Evolutionary conservation across 2,888 invertebrate genomes (phyloP), one percentile per base, ranked within the genome.

Genomic region (Podotricha telesiphe): DNA sequence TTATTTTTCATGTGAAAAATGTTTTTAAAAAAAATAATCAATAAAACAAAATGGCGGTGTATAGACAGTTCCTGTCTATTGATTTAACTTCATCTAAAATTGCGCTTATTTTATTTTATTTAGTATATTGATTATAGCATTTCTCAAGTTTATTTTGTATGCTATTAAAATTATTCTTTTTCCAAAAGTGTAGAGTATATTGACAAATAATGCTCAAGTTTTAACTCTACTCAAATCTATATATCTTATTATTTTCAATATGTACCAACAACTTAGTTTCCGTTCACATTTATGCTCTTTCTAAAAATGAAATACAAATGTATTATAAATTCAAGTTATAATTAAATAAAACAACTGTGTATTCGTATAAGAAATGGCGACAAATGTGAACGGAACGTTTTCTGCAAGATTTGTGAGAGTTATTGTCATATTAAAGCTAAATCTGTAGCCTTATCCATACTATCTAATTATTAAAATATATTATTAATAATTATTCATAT

Each of bases 381-480:
- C 70, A 71, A 72, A 70, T 76, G 79, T 77, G 78, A 74, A 75
- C 75, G 75, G 69, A 71, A 75, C 76, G 75, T 78, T 70, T n/a
- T n/a, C 81, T 69, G 80, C 82, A 84, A 82, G 79, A 83, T 82
- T 83, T 86, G 85, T 85, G 89, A 85, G 85, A 82, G 85, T 80
- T 80, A 82, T 77, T 79, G 82, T 79, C 79, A 45, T 45, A 45
- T 59, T 42, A 82, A 86, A 73, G 83, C 84, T 88, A 85, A 85
- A 86, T 82, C 78, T 85, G 88, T 91, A 91, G 89, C 88, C 89
- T 89, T 91, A 91, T 85, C 84, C 86, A 81, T 87, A 86, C 82
- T 88, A 85, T 85, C 87, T 88, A 83, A 86, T 85, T 86, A 87
- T 83, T 79, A 79, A 79, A 78, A 78, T 84, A 82, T 84, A 86